Percentiles rank a stretch among this genome's conserved stretches.
These are phyloP conservation scores for Beroe forskalii DNA, from an alignment of 37 sponge, comb jelly and placozoan genomes.

Conservation along the genomic window DNA sequence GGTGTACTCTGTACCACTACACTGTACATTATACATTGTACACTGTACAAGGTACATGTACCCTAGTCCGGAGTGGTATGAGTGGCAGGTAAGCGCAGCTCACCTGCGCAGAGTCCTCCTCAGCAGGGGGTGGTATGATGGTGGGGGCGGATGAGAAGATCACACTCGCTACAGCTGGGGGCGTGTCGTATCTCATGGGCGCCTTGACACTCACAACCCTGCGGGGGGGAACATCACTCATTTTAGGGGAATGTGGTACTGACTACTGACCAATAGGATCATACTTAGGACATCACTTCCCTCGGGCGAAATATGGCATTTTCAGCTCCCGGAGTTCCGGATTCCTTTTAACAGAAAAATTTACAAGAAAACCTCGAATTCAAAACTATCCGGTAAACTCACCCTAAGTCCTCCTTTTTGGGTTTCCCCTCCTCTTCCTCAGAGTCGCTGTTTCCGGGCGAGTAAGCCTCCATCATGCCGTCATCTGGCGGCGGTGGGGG, in stretches of 20 bases:
- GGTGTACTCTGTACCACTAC: too few relatives aligned
- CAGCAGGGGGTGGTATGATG: background rate
- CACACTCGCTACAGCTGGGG: background rate
- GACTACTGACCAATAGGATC: too few relatives aligned
- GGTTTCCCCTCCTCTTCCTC: background rate
- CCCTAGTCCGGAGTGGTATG: too few relatives aligned
- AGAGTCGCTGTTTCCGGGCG: slow-evolving; percentile 41
- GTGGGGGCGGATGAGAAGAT: background rate
- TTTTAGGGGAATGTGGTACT: too few relatives aligned
- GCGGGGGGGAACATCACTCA: too few relatives aligned
- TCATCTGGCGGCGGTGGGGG: slow-evolving; percentile 41
- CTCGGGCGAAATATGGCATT: too few relatives aligned
- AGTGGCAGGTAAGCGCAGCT: background rate
- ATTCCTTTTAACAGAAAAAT: too few relatives aligned
- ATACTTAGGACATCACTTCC: too few relatives aligned
- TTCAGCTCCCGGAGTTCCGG: too few relatives aligned
- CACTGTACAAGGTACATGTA: too few relatives aligned
- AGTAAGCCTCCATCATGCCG: slow-evolving; percentile 58
- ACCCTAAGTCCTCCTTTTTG: slow-evolving; percentile 32
- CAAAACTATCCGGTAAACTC: too few relatives aligned
- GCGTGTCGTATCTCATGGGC: slow-evolving; percentile 52
- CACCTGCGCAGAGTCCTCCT: background rate
- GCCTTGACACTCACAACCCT: slow-evolving; percentile 43
- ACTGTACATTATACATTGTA: too few relatives aligned
- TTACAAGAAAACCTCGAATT: background rate